These are phyloP conservation scores for Ceryle rudis DNA, from an alignment of 2,797 vertebrate species.

Conservation along the genomic window DNA sequence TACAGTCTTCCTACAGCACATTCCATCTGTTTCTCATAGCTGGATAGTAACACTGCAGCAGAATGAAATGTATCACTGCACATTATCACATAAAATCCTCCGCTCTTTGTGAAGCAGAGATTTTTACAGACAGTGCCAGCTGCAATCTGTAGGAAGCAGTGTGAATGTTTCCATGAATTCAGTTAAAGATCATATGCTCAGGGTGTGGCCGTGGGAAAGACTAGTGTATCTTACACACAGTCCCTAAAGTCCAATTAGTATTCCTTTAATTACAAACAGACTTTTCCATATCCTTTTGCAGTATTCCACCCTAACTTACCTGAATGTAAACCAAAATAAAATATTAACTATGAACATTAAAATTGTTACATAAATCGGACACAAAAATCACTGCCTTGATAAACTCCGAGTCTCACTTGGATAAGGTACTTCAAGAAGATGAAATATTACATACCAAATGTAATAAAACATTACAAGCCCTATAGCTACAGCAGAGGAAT, in stretches of 20 bases:
- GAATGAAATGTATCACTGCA: background rate
- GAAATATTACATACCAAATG: background rate
- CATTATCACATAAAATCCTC: background rate
- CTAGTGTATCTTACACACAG: slow-evolving; percentile 37
- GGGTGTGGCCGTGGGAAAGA: slow-evolving; percentile 64
- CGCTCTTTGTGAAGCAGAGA: background rate
- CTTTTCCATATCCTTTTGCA: slow-evolving; percentile 65
- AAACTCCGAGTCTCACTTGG: background rate
- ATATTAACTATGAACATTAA: background rate
- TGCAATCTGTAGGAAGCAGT: slow-evolving; percentile 46
- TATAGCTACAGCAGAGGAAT: background rate
- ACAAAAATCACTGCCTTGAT: background rate
- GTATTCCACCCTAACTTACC: slow-evolving; percentile 26
- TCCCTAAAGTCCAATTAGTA: slow-evolving; percentile 53
- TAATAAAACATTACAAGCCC: background rate
- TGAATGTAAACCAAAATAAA: slow-evolving; percentile 52
- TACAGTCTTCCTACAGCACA: background rate
- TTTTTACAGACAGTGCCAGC: slow-evolving; percentile 20
- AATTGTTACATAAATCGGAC: background rate
- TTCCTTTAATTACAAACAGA: slow-evolving; percentile 64
- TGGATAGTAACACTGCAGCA: background rate
- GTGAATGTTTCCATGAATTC: slow-evolving; percentile 51
- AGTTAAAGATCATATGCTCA: slow-evolving; percentile 62
- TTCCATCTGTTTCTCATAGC: background rate
- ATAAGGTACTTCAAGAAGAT: background rate